Conservation (phyloP, 2,113 vertebrate genomes). For the Gyps fulvus region DNA sequence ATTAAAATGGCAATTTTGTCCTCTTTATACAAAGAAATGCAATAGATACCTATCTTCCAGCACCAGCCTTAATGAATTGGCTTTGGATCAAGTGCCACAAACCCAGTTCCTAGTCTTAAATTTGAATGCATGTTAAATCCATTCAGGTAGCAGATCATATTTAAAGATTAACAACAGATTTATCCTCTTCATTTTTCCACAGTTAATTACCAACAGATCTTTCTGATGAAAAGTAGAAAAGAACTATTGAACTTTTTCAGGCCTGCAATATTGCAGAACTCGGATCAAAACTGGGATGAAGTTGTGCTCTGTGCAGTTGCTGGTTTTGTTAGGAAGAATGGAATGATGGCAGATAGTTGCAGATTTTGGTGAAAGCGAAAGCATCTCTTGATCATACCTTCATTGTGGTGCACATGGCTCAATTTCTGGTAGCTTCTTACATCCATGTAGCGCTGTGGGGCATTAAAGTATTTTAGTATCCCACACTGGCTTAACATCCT, state of each 20-base stretch:
- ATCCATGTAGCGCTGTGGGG: background rate
- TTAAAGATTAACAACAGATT: background rate
- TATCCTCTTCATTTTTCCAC: background rate
- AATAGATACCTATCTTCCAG: background rate
- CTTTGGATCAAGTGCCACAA: background rate
- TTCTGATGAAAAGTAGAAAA: background rate
- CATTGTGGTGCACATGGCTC: background rate
- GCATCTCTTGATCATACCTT: background rate
- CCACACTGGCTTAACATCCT: background rate
- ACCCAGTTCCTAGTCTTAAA: background rate
- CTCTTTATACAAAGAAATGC: background rate
- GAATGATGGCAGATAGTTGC: background rate
- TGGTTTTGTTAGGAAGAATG: background rate
- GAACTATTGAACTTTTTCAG: background rate
- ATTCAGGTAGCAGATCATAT: background rate
- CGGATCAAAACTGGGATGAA: background rate
- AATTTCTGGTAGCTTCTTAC: background rate
- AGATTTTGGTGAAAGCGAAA: background rate
- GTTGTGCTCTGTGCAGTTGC: background rate
- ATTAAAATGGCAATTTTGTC: background rate
- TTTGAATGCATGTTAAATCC: background rate
- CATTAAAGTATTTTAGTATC: background rate
- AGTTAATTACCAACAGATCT: background rate
- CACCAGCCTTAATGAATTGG: background rate
- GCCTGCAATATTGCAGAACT: background rate